Conservation (phyloP, 1,140 invertebrate species). For the Probaryconus sp. region DNA sequence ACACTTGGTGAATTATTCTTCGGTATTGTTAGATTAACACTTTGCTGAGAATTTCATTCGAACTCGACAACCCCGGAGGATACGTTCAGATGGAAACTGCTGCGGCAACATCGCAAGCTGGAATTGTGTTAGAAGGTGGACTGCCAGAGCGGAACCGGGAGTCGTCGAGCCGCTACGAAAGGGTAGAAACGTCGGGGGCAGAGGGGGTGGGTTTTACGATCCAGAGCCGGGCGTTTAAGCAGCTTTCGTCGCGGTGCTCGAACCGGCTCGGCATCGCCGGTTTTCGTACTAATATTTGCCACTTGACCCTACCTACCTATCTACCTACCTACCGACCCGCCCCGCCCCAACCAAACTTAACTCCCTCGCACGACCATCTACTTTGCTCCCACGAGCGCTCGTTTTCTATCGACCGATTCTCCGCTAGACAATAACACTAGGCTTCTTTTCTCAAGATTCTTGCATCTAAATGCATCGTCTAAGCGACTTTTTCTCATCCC, state of each 20-base stretch:
- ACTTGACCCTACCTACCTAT: constrained; percentile 71
- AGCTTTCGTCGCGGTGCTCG: constrained; percentile 75
- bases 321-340: too few species aligned
- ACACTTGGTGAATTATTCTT: too few species aligned
- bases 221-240: constrained; percentile 71
- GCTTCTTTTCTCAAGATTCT: constrained; percentile 18
- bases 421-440: constrained; percentile 20
- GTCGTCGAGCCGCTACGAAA: constrained; percentile 51
- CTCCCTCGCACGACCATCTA: constrained; percentile 42
- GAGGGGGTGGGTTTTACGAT: constrained; percentile 56
- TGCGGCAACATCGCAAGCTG: constrained; percentile 62
- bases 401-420: constrained; percentile 51
- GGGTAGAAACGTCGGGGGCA: constrained; percentile 36
- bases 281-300: constrained; percentile 79
- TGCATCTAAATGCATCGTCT: background rate
- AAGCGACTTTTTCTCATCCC: constrained; percentile 2
- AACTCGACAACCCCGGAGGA: too few species aligned
- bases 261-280: constrained; percentile 68
- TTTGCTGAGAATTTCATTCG: too few species aligned
- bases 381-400: constrained; percentile 45
- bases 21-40: too few species aligned
- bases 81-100: too few species aligned
- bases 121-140: constrained; percentile 68
- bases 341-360: too few species aligned
- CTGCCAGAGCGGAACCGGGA: constrained; percentile 46